Evolutionary conservation across 2,888 invertebrate genomes (phyloP).

Genomic region (Hybos culiciformis): DNA sequence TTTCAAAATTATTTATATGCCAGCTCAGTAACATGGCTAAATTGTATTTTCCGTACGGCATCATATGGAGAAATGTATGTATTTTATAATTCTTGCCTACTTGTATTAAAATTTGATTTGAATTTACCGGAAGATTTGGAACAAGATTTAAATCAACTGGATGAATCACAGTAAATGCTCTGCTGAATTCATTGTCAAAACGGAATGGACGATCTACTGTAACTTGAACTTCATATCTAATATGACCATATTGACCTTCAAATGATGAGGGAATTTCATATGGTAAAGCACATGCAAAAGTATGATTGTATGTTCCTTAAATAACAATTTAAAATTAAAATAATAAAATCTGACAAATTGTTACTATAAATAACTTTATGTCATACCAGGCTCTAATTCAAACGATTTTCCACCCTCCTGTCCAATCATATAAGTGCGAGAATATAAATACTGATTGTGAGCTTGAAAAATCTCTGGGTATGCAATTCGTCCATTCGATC

Average conservation of each 20-base stretch:
- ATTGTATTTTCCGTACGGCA: too few relatives aligned
- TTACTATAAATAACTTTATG: too few relatives aligned
- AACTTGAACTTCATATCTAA: slow-evolving; percentile 64
- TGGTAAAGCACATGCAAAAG: slow-evolving; percentile 17
- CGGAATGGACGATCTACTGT: slow-evolving; percentile 71
- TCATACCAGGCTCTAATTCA: slow-evolving; percentile 46
- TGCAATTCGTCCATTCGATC: slow-evolving; percentile 20
- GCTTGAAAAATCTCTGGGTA: slow-evolving; percentile 20
- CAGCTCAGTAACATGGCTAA: too few relatives aligned
- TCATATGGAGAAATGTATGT: too few relatives aligned
- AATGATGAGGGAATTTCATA: slow-evolving; percentile 59
- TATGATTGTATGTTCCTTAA: slow-evolving; percentile 41
- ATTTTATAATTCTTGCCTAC: not conserved
- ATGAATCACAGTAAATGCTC: slow-evolving; percentile 48
- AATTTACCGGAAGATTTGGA: slow-evolving; percentile 45
- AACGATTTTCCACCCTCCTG: slow-evolving; percentile 40
- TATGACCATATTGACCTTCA: slow-evolving; percentile 55
- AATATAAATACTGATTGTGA: slow-evolving; percentile 28
- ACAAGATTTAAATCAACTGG: slow-evolving; percentile 66
- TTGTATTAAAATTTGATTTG: not conserved
- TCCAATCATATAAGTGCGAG: slow-evolving; percentile 22
- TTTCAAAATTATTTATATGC: too few relatives aligned
- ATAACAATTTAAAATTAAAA: too few relatives aligned
- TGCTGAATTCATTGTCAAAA: slow-evolving; percentile 40
- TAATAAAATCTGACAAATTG: too few relatives aligned